Evolutionary conservation across 2,797 vertebrate species (phyloP), one percentile per base, ranked within the genome.

Genomic region (Lutjanus argentimaculatus): DNA sequence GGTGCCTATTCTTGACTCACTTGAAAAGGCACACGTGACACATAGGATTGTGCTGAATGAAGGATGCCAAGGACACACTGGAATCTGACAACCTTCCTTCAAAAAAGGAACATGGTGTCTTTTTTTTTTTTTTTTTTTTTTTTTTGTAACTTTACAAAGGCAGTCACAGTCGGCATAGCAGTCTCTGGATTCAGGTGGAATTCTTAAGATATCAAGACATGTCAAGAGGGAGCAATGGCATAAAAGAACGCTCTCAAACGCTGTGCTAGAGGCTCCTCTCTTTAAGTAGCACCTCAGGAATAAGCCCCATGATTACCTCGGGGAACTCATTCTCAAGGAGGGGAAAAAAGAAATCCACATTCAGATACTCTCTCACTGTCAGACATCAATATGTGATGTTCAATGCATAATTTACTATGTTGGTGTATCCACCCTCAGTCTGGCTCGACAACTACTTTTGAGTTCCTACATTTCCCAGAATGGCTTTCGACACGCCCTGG

Each of bases 351-450:
- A 67, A 79, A 72, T 46, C 19, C 21, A 70, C 63, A 74, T 48
- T 71, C 72, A 75, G 59, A 72, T 25, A 56, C n/a, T 49, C 72
- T 57, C 75, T 75, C 77, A 67, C 78, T 62, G 69, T 82, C 76
- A 79, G 74, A 73, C 21, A 66, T 85, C 82, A 86, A 82, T 80
- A 85, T 67, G 76, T 71, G 78, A 88, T 80, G 75, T 79, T 85
- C 67, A 71, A 79, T 88, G 77, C 80, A 88, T 86, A 83, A 88
- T 87, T 83, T 70, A 88, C 25, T 72, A 49, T 85, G 79, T 85
- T 76, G 67, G 75, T 68, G 56, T 12, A 85, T 78, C 75, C 36
- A 67, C 42, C 42, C 49, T 83, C 51, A 78, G 49, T 51, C 51
- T 48, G 68, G 14, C 11, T 80, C 12, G 40, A 81, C 75, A 88